A percentile compares a stretch with the other conserved stretches of the same genome.
Conservation (phyloP, 1,140 invertebrate species). For the Diuraphis noxia region DNA sequence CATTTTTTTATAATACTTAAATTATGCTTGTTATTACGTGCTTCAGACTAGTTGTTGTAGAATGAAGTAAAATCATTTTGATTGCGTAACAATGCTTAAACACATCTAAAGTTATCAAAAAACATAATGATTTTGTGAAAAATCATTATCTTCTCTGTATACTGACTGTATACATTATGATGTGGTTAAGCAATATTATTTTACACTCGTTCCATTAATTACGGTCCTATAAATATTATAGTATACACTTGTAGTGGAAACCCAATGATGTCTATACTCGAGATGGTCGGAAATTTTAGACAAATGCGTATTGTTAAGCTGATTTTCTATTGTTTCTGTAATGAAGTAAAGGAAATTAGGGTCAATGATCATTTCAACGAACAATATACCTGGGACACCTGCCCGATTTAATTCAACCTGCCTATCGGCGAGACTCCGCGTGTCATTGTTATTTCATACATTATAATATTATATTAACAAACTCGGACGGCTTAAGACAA, state of each 20-base stretch:
- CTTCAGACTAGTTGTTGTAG: background rate
- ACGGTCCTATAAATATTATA: background rate
- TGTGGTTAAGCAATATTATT: background rate
- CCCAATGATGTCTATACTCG: background rate
- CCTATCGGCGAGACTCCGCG: background rate
- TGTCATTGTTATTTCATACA: background rate
- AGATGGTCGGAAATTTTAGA: background rate
- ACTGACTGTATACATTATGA: background rate
- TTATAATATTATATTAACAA: background rate
- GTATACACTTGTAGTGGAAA: background rate
- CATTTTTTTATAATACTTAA: background rate
- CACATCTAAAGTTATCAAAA: background rate
- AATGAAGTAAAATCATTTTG: background rate
- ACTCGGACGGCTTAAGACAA: background rate
- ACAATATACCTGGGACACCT: conserved; percentile 19
- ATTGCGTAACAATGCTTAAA: background rate
- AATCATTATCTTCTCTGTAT: background rate
- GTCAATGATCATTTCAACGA: conserved; percentile 29
- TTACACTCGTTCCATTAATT: background rate
- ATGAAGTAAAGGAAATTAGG: conserved; percentile 31
- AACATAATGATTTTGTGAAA: background rate
- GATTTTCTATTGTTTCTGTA: conserved; percentile 18
- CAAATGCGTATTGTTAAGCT: background rate
- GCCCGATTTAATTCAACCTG: background rate
- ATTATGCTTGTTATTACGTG: background rate